Evolutionary conservation across 2,113 vertebrate genomes (phyloP).

Genomic region (Limanda limanda): DNA sequence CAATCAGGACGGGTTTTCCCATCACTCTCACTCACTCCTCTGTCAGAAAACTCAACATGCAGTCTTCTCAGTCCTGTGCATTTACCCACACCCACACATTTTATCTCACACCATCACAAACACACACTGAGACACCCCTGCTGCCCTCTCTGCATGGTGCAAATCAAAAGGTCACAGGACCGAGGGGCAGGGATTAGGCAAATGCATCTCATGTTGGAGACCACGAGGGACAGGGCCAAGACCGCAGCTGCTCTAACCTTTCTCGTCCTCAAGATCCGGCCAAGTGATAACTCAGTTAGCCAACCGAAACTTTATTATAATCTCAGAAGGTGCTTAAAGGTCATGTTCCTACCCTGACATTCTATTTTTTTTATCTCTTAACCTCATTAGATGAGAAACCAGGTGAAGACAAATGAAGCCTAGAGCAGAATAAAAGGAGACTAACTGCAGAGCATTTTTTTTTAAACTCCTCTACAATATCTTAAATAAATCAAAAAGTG

Average conservation of each 20-base stretch:
- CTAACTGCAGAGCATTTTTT: neutral
- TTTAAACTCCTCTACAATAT: neutral
- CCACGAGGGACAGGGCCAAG: constrained; percentile 9
- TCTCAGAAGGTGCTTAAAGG: neutral
- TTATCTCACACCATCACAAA: neutral
- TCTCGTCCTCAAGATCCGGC: constrained; percentile 8
- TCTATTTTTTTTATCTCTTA: neutral
- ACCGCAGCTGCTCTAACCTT: constrained; percentile 48
- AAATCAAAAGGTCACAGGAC: constrained; percentile 48
- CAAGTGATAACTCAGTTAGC: constrained; percentile 5
- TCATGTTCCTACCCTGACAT: neutral
- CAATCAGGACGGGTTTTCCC: neutral
- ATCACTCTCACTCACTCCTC: neutral
- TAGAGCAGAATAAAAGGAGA: neutral
- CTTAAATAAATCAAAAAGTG: no score
- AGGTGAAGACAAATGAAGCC: neutral
- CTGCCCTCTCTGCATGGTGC: constrained; percentile 20
- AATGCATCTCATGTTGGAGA: constrained; percentile 34
- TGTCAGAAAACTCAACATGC: neutral
- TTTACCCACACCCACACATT: neutral
- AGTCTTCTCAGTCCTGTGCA: no score
- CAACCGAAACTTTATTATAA: neutral
- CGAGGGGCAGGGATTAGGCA: constrained; percentile 55
- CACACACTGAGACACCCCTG: neutral
- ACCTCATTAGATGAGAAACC: neutral